Base-by-base conservation (phyloP, 2,113 vertebrate genomes). In the Etheostoma spectabile region DNA sequence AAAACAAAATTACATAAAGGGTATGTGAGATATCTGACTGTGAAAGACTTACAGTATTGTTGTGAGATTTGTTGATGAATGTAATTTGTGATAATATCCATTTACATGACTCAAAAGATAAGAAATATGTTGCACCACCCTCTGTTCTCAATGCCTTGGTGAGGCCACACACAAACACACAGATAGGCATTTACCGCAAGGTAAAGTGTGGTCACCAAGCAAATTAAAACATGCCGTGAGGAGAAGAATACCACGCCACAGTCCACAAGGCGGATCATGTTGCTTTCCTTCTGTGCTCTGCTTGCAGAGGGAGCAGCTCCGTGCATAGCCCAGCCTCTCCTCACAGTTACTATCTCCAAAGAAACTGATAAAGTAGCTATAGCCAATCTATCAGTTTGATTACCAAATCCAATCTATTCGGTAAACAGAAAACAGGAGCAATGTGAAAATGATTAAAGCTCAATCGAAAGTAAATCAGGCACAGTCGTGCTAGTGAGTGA, bases 311-410 rank as follows among this genome's bases (percentile, higher is more conserved):
- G 86, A 85, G 81, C n/a, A 82, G 79, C 82, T 74, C 74, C 60
- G 82, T 70, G 82, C 77, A 71, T 63, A 69, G 89, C 95, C 95
- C 91, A 88, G 93, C 91, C 92, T 93, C 94, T 94, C 92, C 94
- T 93, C 85, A 61, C 90, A 69, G 79, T 95, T 94, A 95, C 92
- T 95, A 95, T 95, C 92, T 89, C 87, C 83, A 90, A 91, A 94
- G 93, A 93, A 69, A 56, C 21, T 18, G 65, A 85, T 89, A 85
- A 80, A 89, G 68, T 8, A 19, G 33, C 51, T 66, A 11, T 15
- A 68, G 35, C 64, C 35, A 30, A 30, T 30, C 30, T 30, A 52
- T 78, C 57, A 52, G 15, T 15, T 75, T 76, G 65, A 87, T 55
- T 62, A 52, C 64, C 74, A 82, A 83, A 91, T 77, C 68, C 24